Conservation (phyloP, 2,888 invertebrate genomes). For the Bugulina stolonifera region DNA sequence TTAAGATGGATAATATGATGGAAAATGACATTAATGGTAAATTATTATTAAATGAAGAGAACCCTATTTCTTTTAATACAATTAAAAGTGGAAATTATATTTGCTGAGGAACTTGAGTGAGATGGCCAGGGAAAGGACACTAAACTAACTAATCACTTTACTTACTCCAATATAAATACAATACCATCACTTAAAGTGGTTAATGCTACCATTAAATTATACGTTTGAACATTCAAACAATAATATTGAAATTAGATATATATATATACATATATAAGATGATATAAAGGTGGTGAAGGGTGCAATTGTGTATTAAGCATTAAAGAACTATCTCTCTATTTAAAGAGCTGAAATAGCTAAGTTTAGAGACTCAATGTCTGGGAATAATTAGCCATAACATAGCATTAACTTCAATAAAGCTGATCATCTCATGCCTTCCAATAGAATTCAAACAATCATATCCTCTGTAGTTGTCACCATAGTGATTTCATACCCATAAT, state of each 20-base stretch:
- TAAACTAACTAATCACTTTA: no score
- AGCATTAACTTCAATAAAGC: slow-evolving; percentile 23
- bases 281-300: neutral
- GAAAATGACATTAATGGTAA: no score
- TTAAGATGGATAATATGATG: no score
- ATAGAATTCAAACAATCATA: neutral
- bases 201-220: no score
- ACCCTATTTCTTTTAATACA: no score
- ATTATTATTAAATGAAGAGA: no score
- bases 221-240: neutral
- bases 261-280: neutral
- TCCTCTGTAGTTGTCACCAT: no score
- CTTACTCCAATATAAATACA: neutral
- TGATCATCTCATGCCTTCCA: neutral
- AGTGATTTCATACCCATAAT: no score
- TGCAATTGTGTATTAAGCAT: neutral
- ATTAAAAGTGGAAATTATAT: no score
- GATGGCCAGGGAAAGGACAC: no score
- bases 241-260: no score
- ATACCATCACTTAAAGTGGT: neutral
- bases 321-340: neutral
- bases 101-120: no score
- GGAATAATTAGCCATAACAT: slow-evolving; percentile 21
- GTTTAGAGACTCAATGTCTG: slow-evolving; percentile 10
- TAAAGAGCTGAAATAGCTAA: slow-evolving; percentile 1